Conservation (phyloP, 2,888 invertebrate genomes). For the Dryomyza anilis region DNA sequence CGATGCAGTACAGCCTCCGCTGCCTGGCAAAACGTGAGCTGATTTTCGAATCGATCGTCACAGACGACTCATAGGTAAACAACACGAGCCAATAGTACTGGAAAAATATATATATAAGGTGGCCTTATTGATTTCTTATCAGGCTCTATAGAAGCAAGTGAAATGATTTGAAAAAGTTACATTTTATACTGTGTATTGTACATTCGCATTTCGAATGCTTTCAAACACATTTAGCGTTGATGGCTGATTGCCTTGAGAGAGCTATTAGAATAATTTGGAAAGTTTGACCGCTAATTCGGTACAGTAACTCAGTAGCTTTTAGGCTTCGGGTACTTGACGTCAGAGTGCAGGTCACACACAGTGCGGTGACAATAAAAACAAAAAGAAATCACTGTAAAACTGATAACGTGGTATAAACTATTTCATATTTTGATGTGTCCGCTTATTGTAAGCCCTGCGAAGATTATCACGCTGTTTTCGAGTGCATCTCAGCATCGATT, state of each 20-base stretch:
- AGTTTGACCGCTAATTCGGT: too few species aligned
- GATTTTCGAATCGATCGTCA: not conserved
- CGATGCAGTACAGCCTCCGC: too few species aligned
- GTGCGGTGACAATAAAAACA: too few species aligned
- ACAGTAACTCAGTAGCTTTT: too few species aligned
- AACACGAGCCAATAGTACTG: not conserved
- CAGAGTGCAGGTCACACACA: too few species aligned
- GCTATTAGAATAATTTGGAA: too few species aligned
- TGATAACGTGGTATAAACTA: slow-evolving; percentile 7
- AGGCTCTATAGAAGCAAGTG: too few species aligned
- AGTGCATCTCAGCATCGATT: slow-evolving; percentile 14
- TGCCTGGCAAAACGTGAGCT: too few species aligned
- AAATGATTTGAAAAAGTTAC: not conserved
- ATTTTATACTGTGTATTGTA: not conserved
- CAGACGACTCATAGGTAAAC: slow-evolving; percentile 17
- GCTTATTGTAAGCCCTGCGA: not conserved
- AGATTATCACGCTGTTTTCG: slow-evolving; percentile 26
- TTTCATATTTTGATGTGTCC: not conserved
- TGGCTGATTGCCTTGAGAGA: too few species aligned
- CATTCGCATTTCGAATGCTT: not conserved
- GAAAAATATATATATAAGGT: not conserved
- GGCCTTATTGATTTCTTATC: slow-evolving; percentile 22
- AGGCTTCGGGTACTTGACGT: too few species aligned
- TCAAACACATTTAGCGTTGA: too few species aligned
- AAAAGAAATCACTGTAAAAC: too few species aligned